Percentiles rank a stretch among this genome's conserved stretches.
Evolutionary conservation across 1,140 invertebrate species (phyloP).

Genomic region (Batillaria attramentaria): DNA sequence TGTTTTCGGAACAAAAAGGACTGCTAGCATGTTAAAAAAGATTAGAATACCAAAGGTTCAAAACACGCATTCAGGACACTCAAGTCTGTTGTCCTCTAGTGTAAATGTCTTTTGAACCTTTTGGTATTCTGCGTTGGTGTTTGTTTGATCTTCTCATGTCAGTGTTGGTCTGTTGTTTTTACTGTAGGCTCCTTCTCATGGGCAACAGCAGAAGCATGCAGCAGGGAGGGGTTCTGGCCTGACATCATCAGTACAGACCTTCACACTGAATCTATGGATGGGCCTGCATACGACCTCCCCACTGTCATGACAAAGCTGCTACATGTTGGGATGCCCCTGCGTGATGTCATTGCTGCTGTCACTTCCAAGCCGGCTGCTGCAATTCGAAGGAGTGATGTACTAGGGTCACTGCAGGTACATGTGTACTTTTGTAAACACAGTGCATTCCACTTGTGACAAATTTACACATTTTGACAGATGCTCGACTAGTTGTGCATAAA

Average conservation of each 20-base stretch:
- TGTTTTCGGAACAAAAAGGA: too few relatives aligned
- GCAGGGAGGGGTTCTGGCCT: constrained; percentile 56
- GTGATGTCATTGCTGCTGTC: constrained; percentile 56
- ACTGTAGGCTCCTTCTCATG: constrained; percentile 58
- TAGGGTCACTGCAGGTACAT: constrained; percentile 51
- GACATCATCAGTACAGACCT: constrained; percentile 65
- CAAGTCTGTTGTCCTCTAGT: too few relatives aligned
- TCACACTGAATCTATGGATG: constrained; percentile 53
- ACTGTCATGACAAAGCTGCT: constrained; percentile 64
- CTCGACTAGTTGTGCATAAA: not conserved
- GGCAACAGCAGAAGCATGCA: constrained; percentile 56
- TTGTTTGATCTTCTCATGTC: not conserved
- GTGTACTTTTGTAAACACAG: not conserved
- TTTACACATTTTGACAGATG: not conserved
- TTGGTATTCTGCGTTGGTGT: not conserved
- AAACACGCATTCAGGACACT: too few relatives aligned
- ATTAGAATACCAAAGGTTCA: too few relatives aligned
- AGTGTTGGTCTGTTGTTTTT: not conserved
- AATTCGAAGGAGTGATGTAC: constrained; percentile 41
- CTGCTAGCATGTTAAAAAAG: too few relatives aligned
- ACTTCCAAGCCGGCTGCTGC: constrained; percentile 58
- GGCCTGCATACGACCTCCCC: constrained; percentile 62
- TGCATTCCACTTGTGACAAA: not conserved
- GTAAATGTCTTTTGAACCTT: not conserved
- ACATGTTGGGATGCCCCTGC: constrained; percentile 63